Conservation (phyloP, 2,113 vertebrate genomes). For the Crotophaga sulcirostris region DNA sequence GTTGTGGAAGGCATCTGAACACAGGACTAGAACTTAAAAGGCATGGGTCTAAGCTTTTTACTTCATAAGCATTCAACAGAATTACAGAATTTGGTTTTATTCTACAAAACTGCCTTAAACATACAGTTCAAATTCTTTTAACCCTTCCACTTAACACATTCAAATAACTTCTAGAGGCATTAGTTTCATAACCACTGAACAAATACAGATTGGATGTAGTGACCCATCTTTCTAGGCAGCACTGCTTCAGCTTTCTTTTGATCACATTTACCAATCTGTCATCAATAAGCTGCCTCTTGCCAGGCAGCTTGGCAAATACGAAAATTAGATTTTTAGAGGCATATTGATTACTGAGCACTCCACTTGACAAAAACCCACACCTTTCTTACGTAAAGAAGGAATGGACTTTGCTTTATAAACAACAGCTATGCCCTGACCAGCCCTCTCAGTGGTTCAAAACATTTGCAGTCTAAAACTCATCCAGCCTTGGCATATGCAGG, state of each 20-base stretch:
- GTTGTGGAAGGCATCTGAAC: rapidly evolving
- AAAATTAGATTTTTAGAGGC: not conserved
- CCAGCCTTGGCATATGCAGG: not conserved
- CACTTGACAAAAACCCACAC: not conserved
- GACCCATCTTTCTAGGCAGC: not conserved
- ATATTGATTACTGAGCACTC: not conserved
- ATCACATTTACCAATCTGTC: not conserved
- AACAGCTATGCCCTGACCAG: not conserved
- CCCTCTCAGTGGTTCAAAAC: not conserved
- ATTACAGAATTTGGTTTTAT: not conserved
- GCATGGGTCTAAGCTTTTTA: not conserved
- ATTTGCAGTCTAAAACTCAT: not conserved
- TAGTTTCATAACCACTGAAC: not conserved
- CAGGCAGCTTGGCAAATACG: not conserved
- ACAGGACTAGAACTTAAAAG: not conserved
- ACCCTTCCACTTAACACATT: not conserved
- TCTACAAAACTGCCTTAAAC: not conserved
- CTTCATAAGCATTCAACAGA: not conserved
- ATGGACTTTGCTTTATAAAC: not conserved
- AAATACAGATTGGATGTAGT: not conserved
- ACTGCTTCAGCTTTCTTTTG: not conserved
- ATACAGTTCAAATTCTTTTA: not conserved
- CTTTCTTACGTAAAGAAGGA: not conserved
- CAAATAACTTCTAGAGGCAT: not conserved
- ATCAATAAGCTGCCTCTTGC: not conserved